A percentile compares a stretch with the other conserved stretches of the same genome.
These are phyloP conservation scores for Aethes cnicana DNA, from an alignment of 2,888 invertebrate species.

Conservation along the genomic window DNA sequence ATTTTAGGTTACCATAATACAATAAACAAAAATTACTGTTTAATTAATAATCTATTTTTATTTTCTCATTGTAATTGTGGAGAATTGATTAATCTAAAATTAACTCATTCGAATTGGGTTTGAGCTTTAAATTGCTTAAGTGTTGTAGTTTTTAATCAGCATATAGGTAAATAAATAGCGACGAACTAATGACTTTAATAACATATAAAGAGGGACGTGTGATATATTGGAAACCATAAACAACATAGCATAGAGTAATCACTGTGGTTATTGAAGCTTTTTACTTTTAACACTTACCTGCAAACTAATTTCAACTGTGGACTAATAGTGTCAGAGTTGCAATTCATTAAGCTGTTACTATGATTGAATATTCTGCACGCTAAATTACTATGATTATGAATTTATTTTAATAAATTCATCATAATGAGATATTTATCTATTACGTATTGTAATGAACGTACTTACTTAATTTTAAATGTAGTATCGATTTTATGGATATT, in stretches of 20 bases:
- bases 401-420: neutral
- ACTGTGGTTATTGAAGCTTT: constrained; percentile 30
- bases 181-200: constrained; percentile 25
- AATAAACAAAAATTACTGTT: no score
- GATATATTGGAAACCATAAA: constrained; percentile 32
- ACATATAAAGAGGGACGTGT: constrained; percentile 21
- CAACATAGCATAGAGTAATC: constrained; percentile 30
- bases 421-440: neutral
- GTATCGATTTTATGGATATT: no score
- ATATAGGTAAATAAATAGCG: constrained; percentile 11
- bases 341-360: neutral
- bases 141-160: no score
- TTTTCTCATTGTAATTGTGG: no score
- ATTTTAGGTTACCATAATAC: no score
- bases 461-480: no score
- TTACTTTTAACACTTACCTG: neutral
- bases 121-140: no score
- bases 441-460: no score
- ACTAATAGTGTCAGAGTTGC: neutral
- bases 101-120: no score
- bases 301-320: neutral
- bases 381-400: constrained; percentile 16
- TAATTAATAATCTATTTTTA: no score
- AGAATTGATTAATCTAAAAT: no score
- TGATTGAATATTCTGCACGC: neutral